These are phyloP conservation scores for Ischnus inquisitorius DNA, from an alignment of 2,888 invertebrate genomes.

Conservation along the genomic window DNA sequence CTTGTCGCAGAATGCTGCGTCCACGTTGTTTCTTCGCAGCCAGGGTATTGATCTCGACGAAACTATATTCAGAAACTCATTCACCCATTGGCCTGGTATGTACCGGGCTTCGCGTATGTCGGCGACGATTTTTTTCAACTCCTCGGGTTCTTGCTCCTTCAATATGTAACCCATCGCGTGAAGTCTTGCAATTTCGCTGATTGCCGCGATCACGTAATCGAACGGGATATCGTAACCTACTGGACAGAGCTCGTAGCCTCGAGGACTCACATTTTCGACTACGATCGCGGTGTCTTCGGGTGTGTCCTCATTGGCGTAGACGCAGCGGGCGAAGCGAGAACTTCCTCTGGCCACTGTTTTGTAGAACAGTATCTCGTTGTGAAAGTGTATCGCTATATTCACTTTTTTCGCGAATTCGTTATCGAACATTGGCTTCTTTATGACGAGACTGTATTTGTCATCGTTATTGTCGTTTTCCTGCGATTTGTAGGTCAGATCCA, in stretches of 20 bases:
- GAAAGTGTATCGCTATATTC: conserved; percentile 69
- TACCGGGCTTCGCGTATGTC: conserved; percentile 71
- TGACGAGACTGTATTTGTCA: conserved; percentile 59
- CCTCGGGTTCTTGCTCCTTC: conserved; percentile 71
- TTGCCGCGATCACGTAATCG: conserved; percentile 75
- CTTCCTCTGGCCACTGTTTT: conserved; percentile 59
- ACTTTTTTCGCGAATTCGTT: fast-evolving
- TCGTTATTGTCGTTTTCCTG: neutral
- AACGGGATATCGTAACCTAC: conserved; percentile 69
- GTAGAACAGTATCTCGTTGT: conserved; percentile 82
- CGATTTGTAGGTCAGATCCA: conserved; percentile 64
- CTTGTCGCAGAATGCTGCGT: conserved; percentile 74
- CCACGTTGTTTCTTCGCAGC: conserved; percentile 70
- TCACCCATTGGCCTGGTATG: neutral
- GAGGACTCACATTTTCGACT: conserved; percentile 73
- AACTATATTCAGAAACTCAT: conserved; percentile 14
- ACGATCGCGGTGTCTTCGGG: conserved; percentile 71
- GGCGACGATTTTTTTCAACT: conserved; percentile 73
- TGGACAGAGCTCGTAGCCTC: conserved; percentile 72
- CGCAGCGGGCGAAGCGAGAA: conserved; percentile 64
- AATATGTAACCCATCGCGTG: conserved; percentile 78
- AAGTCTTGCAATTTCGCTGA: conserved; percentile 78
- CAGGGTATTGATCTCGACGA: conserved; percentile 70
- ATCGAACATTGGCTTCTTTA: conserved; percentile 64
- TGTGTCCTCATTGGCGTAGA: conserved; percentile 58